These are phyloP conservation scores for Zophobas atratus DNA, from an alignment of 1,140 invertebrate species.

Conservation along the genomic window DNA sequence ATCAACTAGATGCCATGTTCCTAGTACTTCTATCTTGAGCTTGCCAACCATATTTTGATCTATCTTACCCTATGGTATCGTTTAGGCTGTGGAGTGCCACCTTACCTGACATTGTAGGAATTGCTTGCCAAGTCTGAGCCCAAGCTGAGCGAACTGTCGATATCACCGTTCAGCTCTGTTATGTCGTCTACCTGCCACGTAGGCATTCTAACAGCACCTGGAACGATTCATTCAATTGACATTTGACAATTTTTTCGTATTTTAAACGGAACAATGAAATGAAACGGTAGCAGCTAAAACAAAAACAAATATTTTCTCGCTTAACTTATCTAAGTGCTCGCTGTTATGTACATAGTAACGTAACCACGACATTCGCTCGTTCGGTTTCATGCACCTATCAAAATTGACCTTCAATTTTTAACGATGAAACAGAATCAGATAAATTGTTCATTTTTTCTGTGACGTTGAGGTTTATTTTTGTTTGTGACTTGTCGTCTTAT, in stretches of 20 bases:
- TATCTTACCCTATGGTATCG: no score
- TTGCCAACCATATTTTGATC: no score
- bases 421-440: conserved; percentile 26
- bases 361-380: neutral
- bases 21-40: no score
- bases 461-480: no score
- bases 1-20: no score
- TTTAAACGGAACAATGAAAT: conserved; percentile 1
- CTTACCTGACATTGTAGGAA: conserved; percentile 84
- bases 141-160: conserved; percentile 84
- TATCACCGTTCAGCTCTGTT: conserved; percentile 81
- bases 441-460: neutral
- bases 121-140: conserved; percentile 80
- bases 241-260: neutral
- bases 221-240: conserved; percentile 1
- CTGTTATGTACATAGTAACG: conserved; percentile 7
- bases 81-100: no score
- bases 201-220: conserved; percentile 61
- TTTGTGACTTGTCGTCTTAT: neutral
- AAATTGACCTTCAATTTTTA: conserved; percentile 34
- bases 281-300: conserved; percentile 19
- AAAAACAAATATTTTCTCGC: conserved; percentile 30
- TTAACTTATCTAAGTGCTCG: conserved; percentile 11
- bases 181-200: conserved; percentile 75
- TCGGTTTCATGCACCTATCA: conserved; percentile 28